Evolutionary conservation across 1,140 invertebrate genomes (phyloP).

Genomic region (Rhopalosiphum padi): DNA sequence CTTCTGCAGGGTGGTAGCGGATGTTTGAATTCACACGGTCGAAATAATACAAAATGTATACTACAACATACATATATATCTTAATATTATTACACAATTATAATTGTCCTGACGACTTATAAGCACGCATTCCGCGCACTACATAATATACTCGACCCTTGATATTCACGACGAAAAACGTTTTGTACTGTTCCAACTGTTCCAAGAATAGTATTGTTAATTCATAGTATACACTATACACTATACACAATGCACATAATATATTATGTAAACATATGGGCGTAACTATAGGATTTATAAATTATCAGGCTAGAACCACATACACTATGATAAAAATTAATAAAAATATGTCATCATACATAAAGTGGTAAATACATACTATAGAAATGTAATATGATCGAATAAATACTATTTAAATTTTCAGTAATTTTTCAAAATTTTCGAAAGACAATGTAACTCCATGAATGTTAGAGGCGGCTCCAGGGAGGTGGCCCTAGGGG

Average conservation of each 20-base stretch:
- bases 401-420: background rate
- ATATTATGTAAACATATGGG: background rate
- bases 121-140: background rate
- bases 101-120: background rate
- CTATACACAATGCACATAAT: background rate
- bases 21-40: slow-evolving; percentile 16
- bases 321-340: background rate
- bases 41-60: background rate
- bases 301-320: background rate
- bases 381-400: background rate
- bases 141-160: background rate
- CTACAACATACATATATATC: background rate
- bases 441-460: background rate
- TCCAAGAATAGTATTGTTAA: background rate
- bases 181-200: background rate
- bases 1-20: background rate
- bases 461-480: background rate
- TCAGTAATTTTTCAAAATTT: background rate
- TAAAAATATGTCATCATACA: background rate
- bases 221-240: background rate
- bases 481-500: no score
- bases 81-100: background rate
- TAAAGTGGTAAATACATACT: background rate
- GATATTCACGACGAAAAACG: background rate
- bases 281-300: background rate